These are phyloP conservation scores for Sebastiscus tertius DNA, from an alignment of 2,797 vertebrate genomes.

Conservation along the genomic window DNA sequence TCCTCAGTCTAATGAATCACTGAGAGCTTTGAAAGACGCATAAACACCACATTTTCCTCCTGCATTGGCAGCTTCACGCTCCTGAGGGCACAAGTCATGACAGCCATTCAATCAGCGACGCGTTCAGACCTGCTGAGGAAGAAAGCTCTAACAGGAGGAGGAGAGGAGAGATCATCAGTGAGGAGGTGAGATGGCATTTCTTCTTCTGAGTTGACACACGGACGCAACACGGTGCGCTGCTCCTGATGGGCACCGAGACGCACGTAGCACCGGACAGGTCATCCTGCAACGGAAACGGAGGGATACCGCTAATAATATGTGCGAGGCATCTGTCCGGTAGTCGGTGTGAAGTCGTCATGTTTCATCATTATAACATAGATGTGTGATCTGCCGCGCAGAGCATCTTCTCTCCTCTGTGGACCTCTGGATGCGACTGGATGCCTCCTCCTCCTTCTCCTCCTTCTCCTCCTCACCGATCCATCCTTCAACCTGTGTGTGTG, in stretches of 20 bases:
- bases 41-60: constrained; percentile 31
- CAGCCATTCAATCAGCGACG: constrained; percentile 48
- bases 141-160: not conserved
- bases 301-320: not conserved
- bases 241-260: constrained; percentile 47
- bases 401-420: constrained; percentile 14
- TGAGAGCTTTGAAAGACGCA: constrained; percentile 28
- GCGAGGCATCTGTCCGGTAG: not conserved
- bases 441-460: constrained; percentile 13
- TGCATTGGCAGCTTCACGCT: constrained; percentile 25
- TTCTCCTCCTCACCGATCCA: constrained; percentile 28
- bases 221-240: constrained; percentile 27
- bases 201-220: constrained; percentile 26
- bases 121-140: constrained; percentile 4
- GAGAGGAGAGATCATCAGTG: not conserved
- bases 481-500: constrained; percentile 19
- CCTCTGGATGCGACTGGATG: constrained; percentile 45
- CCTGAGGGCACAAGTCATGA: constrained; percentile 62
- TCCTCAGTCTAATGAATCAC: constrained; percentile 29
- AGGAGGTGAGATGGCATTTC: constrained; percentile 44
- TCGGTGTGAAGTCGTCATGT: not conserved
- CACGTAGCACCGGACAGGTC: constrained; percentile 55
- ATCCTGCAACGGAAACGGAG: constrained; percentile 27
- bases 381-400: constrained; percentile 9
- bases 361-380: constrained; percentile 7